Base-by-base conservation (phyloP, 2,797 vertebrate species). In the Ataeniobius toweri region DNA sequence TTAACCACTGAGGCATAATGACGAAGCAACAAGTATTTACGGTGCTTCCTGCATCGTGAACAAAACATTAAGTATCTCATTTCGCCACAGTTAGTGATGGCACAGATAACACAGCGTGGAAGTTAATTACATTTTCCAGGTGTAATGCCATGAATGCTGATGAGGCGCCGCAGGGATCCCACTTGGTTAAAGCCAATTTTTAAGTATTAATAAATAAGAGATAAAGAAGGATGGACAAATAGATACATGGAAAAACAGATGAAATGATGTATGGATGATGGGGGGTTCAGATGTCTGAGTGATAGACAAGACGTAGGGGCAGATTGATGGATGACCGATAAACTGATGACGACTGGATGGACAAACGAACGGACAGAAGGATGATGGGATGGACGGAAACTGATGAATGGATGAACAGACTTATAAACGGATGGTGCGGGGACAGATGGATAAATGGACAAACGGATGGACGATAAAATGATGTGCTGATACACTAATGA, bases 121-220 rank as follows among this genome's bases (percentile, higher is more conserved):
- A 8, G 50, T 41, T 70, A 65, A 83, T 71, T 78, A 68, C 44
- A 59, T 48, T 22, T 5, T 14, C 26, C 58, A 39, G 77, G 31
- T 76, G 44, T 77, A 58, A 75, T 14, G 3, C 51, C 1, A 50
- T 77, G 75, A 85, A 79, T 71, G 26, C 24, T 61, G 71, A 58
- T 78, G 67, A 83, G 48, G 36, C 28, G 14, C 55, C 44, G 12
- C 2, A 77, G 16, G 36, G 44, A 7, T 46, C 44, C 44, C 12
- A 14, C 12, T 50, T 10, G 12, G 10, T 50, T 50, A 3, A 12
- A 50, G 12, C 48, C 20, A 1, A 53, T 22, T 53, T 53, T 6
- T 6, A 53, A 20, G 3, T 53, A 3, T 5, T 20, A 20, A 53
- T 22, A 1, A 3, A 53, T 53, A 53, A 22, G 22, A 53, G 5